Evolutionary conservation across 2,113 vertebrate species (phyloP).

Genomic region (Rhinichthys klamathensis): DNA sequence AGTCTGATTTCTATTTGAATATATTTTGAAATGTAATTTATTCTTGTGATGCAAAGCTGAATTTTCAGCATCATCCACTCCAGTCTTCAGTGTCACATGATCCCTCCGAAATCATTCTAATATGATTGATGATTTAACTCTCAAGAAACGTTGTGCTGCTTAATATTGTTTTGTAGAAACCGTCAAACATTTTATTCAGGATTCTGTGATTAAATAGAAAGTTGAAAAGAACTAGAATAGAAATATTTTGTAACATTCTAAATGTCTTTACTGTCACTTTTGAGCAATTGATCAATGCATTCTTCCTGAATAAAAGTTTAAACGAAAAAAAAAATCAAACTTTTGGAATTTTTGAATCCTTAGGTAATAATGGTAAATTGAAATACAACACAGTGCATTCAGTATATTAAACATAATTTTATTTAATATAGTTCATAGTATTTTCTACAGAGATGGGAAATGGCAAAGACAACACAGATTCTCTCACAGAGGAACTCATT

Average conservation of each 20-base stretch:
- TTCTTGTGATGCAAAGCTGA: too few relatives aligned
- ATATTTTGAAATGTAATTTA: not conserved
- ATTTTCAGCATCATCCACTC: not conserved
- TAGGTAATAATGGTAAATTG: not conserved
- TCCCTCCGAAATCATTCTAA: not conserved
- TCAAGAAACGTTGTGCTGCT: not conserved
- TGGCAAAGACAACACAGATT: slow-evolving; percentile 58
- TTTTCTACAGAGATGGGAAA: slow-evolving; percentile 72
- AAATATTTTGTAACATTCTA: not conserved
- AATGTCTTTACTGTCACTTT: not conserved
- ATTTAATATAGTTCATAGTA: slow-evolving; percentile 71
- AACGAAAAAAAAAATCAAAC: not conserved
- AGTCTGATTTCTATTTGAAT: not conserved
- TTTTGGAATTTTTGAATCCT: not conserved
- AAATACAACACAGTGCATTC: slow-evolving; percentile 9
- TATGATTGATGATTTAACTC: not conserved
- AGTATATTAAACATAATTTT: slow-evolving; percentile 45
- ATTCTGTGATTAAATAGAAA: not conserved
- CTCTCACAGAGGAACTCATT: slow-evolving; percentile 77
- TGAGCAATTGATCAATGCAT: not conserved
- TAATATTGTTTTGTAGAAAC: not conserved
- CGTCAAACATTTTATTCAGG: not conserved
- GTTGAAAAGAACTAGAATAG: not conserved
- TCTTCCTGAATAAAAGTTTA: not conserved
- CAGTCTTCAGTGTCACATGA: not conserved